Conservation (phyloP, 2,888 invertebrate genomes). For the Trachelus troglodyta region DNA sequence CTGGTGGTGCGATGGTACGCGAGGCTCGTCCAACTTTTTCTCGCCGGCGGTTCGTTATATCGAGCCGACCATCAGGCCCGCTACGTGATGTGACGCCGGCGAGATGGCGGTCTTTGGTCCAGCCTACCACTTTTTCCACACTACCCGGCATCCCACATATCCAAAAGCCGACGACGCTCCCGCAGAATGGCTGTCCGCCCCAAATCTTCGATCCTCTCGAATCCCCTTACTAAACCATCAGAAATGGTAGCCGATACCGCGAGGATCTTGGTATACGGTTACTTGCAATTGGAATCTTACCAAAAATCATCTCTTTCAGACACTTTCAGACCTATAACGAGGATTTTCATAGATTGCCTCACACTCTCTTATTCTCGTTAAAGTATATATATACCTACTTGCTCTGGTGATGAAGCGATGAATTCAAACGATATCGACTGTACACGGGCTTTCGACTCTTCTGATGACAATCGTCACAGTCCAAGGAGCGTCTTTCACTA, state of each 20-base stretch:
- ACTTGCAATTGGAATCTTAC: background rate
- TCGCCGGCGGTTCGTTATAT: constrained; percentile 57
- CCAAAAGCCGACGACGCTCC: constrained; percentile 38
- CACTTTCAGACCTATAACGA: background rate
- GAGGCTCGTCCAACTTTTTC: constrained; percentile 63
- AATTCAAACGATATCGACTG: background rate
- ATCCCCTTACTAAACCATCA: background rate
- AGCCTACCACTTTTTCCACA: constrained; percentile 54
- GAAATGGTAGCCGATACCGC: background rate
- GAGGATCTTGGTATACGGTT: background rate
- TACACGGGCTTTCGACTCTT: background rate
- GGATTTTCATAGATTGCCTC: background rate
- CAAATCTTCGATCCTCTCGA: background rate
- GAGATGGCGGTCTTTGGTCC: constrained; percentile 44
- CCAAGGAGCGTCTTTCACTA: background rate
- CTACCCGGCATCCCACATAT: constrained; percentile 38
- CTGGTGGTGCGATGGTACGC: constrained; percentile 43
- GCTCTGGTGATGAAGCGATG: background rate
- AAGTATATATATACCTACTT: background rate
- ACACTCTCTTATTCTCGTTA: background rate
- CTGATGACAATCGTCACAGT: background rate
- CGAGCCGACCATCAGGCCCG: constrained; percentile 40
- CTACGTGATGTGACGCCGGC: constrained; percentile 47
- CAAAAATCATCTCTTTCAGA: background rate
- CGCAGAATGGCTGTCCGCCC: constrained; percentile 1